These are phyloP conservation scores for Glossosoma conforme DNA, from an alignment of 1,140 invertebrate genomes.

Conservation along the genomic window DNA sequence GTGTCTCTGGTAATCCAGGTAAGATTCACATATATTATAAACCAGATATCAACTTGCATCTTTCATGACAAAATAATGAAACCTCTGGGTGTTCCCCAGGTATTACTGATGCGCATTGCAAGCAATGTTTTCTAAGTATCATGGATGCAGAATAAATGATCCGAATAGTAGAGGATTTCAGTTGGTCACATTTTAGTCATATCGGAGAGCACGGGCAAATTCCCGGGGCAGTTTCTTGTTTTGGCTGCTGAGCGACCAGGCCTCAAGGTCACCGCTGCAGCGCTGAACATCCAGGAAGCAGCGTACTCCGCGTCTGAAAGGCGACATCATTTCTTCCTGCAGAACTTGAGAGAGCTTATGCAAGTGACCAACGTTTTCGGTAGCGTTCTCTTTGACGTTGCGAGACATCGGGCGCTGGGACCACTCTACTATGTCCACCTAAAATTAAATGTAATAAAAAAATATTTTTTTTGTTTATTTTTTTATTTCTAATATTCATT, in stretches of 20 bases:
- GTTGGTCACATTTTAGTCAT: too few species aligned
- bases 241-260: conserved; percentile 46
- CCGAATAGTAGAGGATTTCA: too few species aligned
- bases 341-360: conserved; percentile 45
- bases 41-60: too few species aligned
- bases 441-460: conserved; percentile 11
- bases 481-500: conserved; percentile 2
- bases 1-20: too few species aligned
- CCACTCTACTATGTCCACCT: conserved; percentile 45
- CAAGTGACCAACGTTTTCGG: conserved; percentile 44
- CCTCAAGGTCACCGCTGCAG: conserved; percentile 45
- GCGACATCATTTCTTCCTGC: conserved; percentile 44
- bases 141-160: too few species aligned
- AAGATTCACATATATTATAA: too few species aligned
- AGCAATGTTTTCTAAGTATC: too few species aligned
- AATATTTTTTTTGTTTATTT: background rate
- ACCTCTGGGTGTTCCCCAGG: too few species aligned
- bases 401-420: conserved; percentile 41
- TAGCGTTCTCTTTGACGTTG: conserved; percentile 43
- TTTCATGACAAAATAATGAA: too few species aligned
- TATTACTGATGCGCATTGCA: too few species aligned
- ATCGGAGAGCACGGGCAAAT: too few species aligned
- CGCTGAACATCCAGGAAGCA: conserved; percentile 44
- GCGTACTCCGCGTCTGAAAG: conserved; percentile 43
- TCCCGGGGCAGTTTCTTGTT: conserved; percentile 41